Percentiles rank a stretch among this genome's conserved stretches.
Evolutionary conservation across 2,888 invertebrate species (phyloP).

Genomic region (Polyploca ridens): DNA sequence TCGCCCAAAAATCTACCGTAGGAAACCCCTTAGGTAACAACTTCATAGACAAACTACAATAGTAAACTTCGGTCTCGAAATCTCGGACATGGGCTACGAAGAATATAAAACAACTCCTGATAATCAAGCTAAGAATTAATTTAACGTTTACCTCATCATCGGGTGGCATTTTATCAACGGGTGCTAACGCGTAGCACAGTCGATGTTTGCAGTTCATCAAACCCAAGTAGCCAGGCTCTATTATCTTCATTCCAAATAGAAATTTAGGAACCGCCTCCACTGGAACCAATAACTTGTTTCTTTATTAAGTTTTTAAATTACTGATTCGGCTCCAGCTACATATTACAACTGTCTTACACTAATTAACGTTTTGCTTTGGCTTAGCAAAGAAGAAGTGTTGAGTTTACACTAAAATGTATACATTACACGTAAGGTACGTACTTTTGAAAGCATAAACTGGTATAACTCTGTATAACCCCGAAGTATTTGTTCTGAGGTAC

Average conservation of each 20-base stretch:
- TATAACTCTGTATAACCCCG: constrained; percentile 54
- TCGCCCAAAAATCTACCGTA: no score
- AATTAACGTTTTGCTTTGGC: no score
- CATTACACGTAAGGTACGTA: constrained; percentile 31
- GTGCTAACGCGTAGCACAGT: constrained; percentile 59
- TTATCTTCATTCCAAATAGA: constrained; percentile 53
- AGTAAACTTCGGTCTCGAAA: no score
- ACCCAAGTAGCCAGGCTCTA: constrained; percentile 58
- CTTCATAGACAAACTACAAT: no score
- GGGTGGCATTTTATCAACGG: constrained; percentile 52
- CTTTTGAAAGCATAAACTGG: constrained; percentile 54
- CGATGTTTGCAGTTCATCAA: constrained; percentile 58
- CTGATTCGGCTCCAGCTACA: no score
- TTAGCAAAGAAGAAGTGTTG: no score
- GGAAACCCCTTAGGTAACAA: no score
- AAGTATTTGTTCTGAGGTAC: constrained; percentile 43
- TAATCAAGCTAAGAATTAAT: neutral
- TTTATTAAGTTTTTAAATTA: neutral
- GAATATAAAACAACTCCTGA: no score
- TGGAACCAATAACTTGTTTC: constrained; percentile 19
- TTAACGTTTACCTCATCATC: constrained; percentile 43
- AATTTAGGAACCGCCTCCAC: constrained; percentile 30
- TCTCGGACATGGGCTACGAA: no score
- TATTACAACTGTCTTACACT: no score
- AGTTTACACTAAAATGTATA: no score